Evolutionary conservation across 2,797 vertebrate species (phyloP), one percentile per base, ranked within the genome.

Genomic region (Trichosurus vulpecula): DNA sequence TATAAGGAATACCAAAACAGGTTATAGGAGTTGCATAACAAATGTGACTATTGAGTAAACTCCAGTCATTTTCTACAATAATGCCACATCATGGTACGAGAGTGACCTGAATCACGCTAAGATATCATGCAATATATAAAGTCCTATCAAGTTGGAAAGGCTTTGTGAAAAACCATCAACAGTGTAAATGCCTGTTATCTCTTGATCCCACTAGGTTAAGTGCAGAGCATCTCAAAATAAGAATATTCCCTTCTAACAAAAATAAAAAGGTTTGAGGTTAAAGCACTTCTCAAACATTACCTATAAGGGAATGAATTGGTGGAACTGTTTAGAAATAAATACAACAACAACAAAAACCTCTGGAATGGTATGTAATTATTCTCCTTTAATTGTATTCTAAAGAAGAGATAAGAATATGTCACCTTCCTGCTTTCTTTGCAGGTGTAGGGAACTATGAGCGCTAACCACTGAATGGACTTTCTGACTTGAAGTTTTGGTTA

Each of bases 1-100:
- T 97, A 91, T 94, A 93, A 81, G 92, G n/a, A 87, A 90, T 95
- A 96, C 94, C 96, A 95, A 97, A 81, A 93, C 66, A 91, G 52
- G 25, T 95, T 90, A 47, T 81, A 91, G 51, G 4, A 47, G n/a
- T 6, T 4, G 29, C 25, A 54, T 74, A 87, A 93, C 66, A 54
- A 87, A 93, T 55, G 2, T 41, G 19, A 47, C 89, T 95, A 66
- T 53, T 54, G 97, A 93, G 94, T 97, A 89, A 16, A 91, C 56
- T 52, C 35, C 29, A 93, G 91, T 95, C 11, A 90, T 53, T 95
- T 95, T 92, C 57, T 97, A 96, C 54, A 81, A 4, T 56, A 87
- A 5, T 96, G 54, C 57, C 90, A 90, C 19, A 27, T 93, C 92
- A 92, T 94, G 54, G 41, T 92, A 97, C 96, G 74, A 91, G 66